Evolutionary conservation across 2,113 vertebrate genomes (phyloP), one percentile per base, ranked within the genome.

Genomic region (Morone chrysops): DNA sequence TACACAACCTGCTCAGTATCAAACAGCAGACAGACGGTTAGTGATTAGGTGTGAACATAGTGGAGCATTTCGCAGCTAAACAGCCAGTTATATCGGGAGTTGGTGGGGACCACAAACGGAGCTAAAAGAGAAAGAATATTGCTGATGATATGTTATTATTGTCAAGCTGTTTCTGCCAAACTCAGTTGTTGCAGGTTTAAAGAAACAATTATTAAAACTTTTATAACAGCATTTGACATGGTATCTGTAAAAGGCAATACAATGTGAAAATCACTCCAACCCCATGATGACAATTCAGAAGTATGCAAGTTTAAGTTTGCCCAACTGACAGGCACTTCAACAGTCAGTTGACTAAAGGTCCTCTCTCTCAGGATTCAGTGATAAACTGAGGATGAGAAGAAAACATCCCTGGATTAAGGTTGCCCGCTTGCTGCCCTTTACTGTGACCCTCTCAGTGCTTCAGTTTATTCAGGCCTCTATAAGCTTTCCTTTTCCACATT

Each of bases 361-460:
- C 60, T 63, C 36, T 76, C 38, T 78, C 65, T 50, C 59, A 57
- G 66, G 70, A 67, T 56, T 83, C 78, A 69, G 66, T 80, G 80
- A 78, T 76, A 72, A 81, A 89, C 50, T 57, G 66, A 68, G 45
- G 61, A 83, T 73, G 77, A 85, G 77, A 72, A 79, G 73, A 78
- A 87, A 85, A 79, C 73, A 79, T 81, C 60, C 50, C 22, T 61
- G 80, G 87, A 83, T 85, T 83, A 87, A 63, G 41, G 82, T 36
- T 73, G 43, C 57, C 80, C 66, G 61, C 65, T 54, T 70, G 62
- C 40, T 74, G 79, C 73, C 66, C 87, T 85, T 87, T 72, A n/a
- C 74, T 57, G 38, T 68, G 66, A 85, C 56, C 73, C 75, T 60
- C 25, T 57, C 73, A 51, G 18, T 45, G 73, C 77, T 57, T 56